These are phyloP conservation scores for Philonicus albiceps DNA, from an alignment of 2,888 invertebrate genomes.

Conservation along the genomic window DNA sequence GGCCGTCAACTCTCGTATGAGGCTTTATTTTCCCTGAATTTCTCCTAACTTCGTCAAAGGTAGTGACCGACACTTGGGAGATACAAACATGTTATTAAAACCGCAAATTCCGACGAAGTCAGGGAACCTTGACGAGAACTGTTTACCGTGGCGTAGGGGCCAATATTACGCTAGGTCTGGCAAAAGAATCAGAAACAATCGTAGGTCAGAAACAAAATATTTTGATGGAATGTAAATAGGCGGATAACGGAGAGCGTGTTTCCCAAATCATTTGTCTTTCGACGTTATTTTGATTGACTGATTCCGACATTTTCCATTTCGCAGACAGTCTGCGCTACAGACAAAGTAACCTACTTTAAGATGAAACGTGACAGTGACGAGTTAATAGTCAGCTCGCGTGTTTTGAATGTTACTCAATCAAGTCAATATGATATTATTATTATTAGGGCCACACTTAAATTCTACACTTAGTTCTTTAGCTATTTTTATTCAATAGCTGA, in stretches of 20 bases:
- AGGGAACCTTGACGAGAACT: not conserved
- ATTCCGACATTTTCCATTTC: not conserved
- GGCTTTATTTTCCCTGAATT: not conserved
- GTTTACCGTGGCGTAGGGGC: not conserved
- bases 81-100: not conserved
- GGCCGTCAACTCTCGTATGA: not conserved
- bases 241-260: not conserved
- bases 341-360: not conserved
- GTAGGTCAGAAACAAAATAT: constrained; percentile 13
- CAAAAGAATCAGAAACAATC: not conserved
- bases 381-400: not conserved
- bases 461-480: not conserved
- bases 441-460: not conserved
- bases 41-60: not conserved
- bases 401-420: not conserved
- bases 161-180: not conserved
- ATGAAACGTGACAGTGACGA: not conserved
- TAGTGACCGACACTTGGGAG: not conserved
- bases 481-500: not conserved
- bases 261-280: not conserved
- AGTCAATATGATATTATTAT: not conserved
- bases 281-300: not conserved
- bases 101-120: not conserved
- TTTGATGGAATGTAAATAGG: not conserved
- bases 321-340: not conserved